phyloP scores from a whole-genome alignment of 2,888 invertebrate genomes.

The Thumatha senex region DNA sequence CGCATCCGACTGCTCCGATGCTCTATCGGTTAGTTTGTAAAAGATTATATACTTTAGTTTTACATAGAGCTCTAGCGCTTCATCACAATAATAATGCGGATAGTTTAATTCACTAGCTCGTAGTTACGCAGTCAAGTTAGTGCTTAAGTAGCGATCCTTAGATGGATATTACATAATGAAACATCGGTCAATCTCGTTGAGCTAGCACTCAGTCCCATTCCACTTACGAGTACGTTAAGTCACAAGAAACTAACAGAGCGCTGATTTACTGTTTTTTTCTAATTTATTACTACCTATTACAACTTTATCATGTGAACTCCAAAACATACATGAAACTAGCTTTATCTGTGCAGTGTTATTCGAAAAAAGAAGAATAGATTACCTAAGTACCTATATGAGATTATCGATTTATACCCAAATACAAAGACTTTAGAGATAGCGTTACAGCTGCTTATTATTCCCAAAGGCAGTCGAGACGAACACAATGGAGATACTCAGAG shows the following conservation, averaged over 20 bases:
- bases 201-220: slow-evolving; percentile 37
- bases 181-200: slow-evolving; percentile 42
- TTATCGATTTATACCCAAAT: slow-evolving; percentile 24
- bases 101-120: slow-evolving; percentile 23
- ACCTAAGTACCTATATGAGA: slow-evolving; percentile 22
- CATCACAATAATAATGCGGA: slow-evolving; percentile 21
- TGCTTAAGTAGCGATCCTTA: slow-evolving; percentile 38
- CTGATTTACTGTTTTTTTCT: slow-evolving; percentile 25
- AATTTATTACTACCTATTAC: background rate
- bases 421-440: slow-evolving; percentile 34
- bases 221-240: slow-evolving; percentile 33
- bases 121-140: slow-evolving; percentile 36
- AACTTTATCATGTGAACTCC: background rate
- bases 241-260: slow-evolving; percentile 42
- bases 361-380: slow-evolving; percentile 11
- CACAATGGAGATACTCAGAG: slow-evolving; percentile 47
- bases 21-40: slow-evolving; percentile 70
- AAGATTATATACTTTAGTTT: slow-evolving; percentile 28
- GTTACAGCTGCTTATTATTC: slow-evolving; percentile 42
- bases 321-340: slow-evolving; percentile 41
- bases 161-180: slow-evolving; percentile 57
- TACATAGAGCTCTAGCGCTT: slow-evolving; percentile 29
- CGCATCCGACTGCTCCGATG: slow-evolving; percentile 78
- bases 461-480: slow-evolving; percentile 39
- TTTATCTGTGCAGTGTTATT: slow-evolving; percentile 38